A percentile compares a stretch with the other conserved stretches of the same genome.
Conservation (phyloP, 2,888 invertebrate species). For the Melanophora roralis region DNA sequence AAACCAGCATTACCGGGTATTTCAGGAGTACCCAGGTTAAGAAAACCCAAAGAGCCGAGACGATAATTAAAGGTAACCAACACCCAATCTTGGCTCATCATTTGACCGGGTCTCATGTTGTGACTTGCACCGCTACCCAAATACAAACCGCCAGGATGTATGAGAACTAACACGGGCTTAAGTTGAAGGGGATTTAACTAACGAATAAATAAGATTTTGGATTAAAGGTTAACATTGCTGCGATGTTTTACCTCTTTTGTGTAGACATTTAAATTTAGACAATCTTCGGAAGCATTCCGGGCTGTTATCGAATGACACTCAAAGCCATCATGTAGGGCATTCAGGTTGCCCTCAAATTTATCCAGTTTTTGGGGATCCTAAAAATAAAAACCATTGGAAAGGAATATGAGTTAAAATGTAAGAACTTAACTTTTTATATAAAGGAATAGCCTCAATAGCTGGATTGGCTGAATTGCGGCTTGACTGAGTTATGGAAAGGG, state of each 20-base stretch:
- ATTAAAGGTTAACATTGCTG: neutral
- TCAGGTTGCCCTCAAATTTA: constrained; percentile 47
- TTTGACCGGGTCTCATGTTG: constrained; percentile 79
- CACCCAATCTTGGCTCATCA: constrained; percentile 80
- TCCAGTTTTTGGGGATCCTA: constrained; percentile 77
- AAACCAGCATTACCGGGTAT: constrained; percentile 80
- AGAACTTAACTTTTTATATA: too few relatives aligned
- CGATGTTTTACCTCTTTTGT: constrained; percentile 67
- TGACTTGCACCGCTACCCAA: constrained; percentile 73
- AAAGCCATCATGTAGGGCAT: constrained; percentile 79
- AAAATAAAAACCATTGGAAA: neutral
- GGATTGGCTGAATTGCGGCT: too few relatives aligned
- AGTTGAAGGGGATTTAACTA: constrained; percentile 44
- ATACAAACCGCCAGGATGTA: constrained; percentile 83
- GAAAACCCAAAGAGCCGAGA: constrained; percentile 79
- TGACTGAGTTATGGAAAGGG: too few relatives aligned
- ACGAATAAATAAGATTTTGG: too few relatives aligned
- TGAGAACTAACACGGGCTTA: constrained; percentile 80
- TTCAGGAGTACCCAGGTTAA: constrained; percentile 78
- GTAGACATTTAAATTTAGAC: constrained; percentile 79
- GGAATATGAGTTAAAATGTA: too few relatives aligned
- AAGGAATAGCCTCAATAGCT: too few relatives aligned
- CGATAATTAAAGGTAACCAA: constrained; percentile 82
- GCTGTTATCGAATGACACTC: constrained; percentile 77
- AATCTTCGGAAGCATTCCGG: constrained; percentile 77